Conservation (phyloP, 2,113 vertebrate species). For the Ciconia boyciana region DNA sequence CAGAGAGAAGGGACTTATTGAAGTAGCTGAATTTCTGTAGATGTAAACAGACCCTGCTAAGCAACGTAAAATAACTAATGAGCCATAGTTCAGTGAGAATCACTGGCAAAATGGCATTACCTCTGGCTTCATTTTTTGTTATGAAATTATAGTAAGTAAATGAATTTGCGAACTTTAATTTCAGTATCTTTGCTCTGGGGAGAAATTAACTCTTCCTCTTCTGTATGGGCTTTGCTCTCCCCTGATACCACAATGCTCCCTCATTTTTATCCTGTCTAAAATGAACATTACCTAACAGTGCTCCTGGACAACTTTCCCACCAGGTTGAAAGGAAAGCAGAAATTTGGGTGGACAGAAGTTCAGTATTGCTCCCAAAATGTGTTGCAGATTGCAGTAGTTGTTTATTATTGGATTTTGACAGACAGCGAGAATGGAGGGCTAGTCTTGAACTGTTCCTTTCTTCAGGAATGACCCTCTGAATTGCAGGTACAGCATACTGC, state of each 20-base stretch:
- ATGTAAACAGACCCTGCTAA: conserved; percentile 19
- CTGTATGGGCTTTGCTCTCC: background rate
- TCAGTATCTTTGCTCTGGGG: background rate
- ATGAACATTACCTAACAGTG: background rate
- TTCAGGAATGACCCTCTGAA: background rate
- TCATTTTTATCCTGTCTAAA: background rate
- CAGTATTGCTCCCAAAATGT: background rate
- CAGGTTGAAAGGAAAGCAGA: background rate
- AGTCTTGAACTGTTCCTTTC: background rate
- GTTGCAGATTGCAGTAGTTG: background rate
- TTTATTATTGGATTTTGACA: background rate
- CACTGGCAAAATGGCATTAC: background rate
- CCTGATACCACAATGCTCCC: background rate
- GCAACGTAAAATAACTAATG: conserved; percentile 15
- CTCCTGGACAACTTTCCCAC: background rate
- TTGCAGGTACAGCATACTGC: background rate
- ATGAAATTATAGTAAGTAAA: background rate
- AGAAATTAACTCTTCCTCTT: background rate
- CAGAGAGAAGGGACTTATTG: conserved; percentile 11
- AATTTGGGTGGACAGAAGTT: background rate
- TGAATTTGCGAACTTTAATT: background rate
- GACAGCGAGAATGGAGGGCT: background rate
- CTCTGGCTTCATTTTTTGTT: background rate
- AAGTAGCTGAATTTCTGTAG: background rate
- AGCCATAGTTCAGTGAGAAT: conserved; percentile 8